Evolutionary conservation across 2,797 vertebrate genomes (phyloP), one percentile per base, ranked within the genome.

Genomic region (Enteromius treurensis): DNA sequence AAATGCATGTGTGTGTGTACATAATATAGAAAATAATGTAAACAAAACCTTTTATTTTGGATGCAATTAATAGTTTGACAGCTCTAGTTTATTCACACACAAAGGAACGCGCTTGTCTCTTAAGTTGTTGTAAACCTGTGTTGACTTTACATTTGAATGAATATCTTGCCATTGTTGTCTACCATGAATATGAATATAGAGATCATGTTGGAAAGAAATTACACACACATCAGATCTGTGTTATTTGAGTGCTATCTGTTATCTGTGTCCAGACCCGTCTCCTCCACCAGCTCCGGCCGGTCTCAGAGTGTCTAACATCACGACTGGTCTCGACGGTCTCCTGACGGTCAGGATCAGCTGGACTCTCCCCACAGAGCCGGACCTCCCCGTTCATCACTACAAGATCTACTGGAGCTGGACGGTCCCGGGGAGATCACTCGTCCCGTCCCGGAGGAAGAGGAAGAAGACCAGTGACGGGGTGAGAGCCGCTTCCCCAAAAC

Each of bases 361-460:
- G 97, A 96, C 95, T 21, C 88, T 96, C 67, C 92, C 95, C 0
- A 95, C 96, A 86, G 97, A 99, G 65, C 95, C 95, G 0, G 98
- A 99, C 80, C 92, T 98, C 69, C 98, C 97, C 4, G 89, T 98
- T 9, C 98, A 99, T 83, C 98, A 99, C 93, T 99, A 96, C 92
- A 98, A 97, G 90, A 95, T 98, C 14, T 97, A 96, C 88, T 99
- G 98, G 97, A 98, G 96, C 92, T 97, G 97, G 96, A 96, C 91
- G 0, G 94, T 93, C 34, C 89, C 92, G 13, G 93, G 95, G 84
- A 96, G 95, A 93, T 94, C 96, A 0, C 89, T 94, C 58, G 95
- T 97, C 75, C 95, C 96, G 2, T 94, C 96, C 15, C 97, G 95
- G 90, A 98, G 97, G 94, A 99, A 96, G 90, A 95, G 96, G 90